A percentile compares a stretch with the other conserved stretches of the same genome.
Conservation (phyloP, 2,113 vertebrate species). For the Recurvirostra avosetta region DNA sequence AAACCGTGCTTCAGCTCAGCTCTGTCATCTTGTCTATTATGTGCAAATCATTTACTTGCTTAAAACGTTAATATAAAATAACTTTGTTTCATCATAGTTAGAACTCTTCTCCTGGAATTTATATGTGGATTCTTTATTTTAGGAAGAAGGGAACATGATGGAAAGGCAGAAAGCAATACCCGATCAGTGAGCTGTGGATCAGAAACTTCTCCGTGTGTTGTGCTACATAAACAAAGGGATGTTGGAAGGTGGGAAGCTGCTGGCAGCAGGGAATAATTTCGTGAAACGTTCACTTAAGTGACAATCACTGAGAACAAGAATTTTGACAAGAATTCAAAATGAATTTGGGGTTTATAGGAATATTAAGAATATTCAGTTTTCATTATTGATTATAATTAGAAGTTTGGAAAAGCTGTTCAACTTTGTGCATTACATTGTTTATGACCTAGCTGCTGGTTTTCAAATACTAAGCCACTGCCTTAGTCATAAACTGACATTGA, state of each 20-base stretch:
- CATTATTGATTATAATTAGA: neutral
- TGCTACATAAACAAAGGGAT: neutral
- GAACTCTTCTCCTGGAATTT: neutral
- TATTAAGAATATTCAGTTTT: neutral
- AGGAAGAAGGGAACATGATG: neutral
- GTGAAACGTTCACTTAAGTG: neutral
- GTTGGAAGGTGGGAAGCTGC: neutral
- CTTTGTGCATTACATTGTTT: neutral
- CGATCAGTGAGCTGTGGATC: neutral
- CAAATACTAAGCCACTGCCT: neutral
- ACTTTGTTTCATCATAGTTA: neutral
- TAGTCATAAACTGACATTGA: neutral
- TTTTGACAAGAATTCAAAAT: neutral
- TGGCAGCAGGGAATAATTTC: neutral
- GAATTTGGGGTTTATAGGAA: neutral
- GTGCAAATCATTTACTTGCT: neutral
- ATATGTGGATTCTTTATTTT: neutral
- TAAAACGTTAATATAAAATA: neutral
- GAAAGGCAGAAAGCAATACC: neutral
- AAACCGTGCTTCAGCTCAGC: neutral
- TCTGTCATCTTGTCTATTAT: slow-evolving; percentile 19
- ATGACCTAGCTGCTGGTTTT: neutral
- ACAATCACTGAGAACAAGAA: neutral
- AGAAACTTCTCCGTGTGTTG: neutral
- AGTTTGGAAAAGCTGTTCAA: neutral